These are phyloP conservation scores for Actinemys pallida DNA, from an alignment of 2,113 vertebrate species.

Conservation along the genomic window DNA sequence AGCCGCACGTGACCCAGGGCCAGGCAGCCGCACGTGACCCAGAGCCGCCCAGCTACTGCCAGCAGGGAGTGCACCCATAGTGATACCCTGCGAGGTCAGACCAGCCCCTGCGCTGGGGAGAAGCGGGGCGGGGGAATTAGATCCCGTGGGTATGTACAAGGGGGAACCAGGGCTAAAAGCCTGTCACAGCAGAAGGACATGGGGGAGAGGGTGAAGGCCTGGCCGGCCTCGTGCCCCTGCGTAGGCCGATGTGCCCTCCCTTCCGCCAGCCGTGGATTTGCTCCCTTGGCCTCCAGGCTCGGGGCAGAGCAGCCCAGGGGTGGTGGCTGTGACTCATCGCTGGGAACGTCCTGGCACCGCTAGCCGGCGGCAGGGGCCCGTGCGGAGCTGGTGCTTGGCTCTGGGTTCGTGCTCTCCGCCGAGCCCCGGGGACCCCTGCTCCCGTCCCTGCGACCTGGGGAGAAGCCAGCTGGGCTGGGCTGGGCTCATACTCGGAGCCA, in stretches of 20 bases:
- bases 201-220: neutral
- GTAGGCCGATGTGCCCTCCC: neutral
- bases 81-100: rapidly evolving
- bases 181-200: too few species aligned
- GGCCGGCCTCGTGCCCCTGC: neutral
- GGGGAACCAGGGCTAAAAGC: too few species aligned
- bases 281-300: neutral
- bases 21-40: too few species aligned
- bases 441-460: too few species aligned
- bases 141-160: neutral
- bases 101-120: neutral
- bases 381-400: neutral
- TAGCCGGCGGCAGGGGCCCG: neutral
- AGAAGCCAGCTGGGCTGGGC: too few species aligned
- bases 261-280: neutral
- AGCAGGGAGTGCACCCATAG: rapidly evolving
- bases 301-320: neutral
- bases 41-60: too few species aligned
- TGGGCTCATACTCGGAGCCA: too few species aligned
- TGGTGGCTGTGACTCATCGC: neutral
- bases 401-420: neutral
- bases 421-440: too few species aligned
- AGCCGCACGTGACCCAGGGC: too few species aligned
- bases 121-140: neutral
- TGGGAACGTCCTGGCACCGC: neutral